phyloP scores from a whole-genome alignment of 2,113 vertebrate genomes.

The Geothlypis trichas region DNA sequence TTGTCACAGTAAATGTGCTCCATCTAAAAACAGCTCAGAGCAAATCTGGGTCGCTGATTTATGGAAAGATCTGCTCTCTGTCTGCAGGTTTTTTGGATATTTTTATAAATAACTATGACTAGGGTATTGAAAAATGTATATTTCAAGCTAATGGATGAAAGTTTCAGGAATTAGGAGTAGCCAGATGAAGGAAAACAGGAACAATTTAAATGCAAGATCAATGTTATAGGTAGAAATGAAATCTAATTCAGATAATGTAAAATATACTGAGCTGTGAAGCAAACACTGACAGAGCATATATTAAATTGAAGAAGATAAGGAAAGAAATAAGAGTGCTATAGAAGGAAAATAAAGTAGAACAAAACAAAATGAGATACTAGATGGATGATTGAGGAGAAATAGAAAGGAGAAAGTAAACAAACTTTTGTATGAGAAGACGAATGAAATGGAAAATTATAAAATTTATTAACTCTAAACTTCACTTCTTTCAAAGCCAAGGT shows the following conservation, averaged over 20 bases:
- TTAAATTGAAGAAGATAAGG: background rate
- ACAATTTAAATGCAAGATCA: background rate
- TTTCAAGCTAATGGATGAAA: slow-evolving; percentile 2
- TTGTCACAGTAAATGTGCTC: background rate
- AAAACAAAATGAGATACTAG: background rate
- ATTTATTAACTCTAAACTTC: background rate
- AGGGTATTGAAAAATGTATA: background rate
- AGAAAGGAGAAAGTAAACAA: background rate
- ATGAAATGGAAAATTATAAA: background rate
- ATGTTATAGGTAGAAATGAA: background rate
- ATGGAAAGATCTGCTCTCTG: background rate
- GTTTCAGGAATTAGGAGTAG: background rate
- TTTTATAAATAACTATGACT: background rate
- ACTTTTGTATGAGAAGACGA: background rate
- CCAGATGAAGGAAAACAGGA: background rate
- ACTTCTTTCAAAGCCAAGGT: background rate
- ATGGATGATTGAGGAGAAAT: background rate
- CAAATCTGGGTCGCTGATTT: slow-evolving; percentile 16
- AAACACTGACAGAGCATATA: background rate
- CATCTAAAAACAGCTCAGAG: slow-evolving; percentile 9
- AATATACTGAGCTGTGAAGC: background rate
- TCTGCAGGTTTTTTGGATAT: background rate
- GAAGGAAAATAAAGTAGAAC: background rate
- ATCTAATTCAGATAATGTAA: slow-evolving; percentile 5
- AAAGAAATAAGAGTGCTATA: background rate